Base-by-base conservation (phyloP, 2,113 vertebrate species). In the Trematocara stigmaticum region DNA sequence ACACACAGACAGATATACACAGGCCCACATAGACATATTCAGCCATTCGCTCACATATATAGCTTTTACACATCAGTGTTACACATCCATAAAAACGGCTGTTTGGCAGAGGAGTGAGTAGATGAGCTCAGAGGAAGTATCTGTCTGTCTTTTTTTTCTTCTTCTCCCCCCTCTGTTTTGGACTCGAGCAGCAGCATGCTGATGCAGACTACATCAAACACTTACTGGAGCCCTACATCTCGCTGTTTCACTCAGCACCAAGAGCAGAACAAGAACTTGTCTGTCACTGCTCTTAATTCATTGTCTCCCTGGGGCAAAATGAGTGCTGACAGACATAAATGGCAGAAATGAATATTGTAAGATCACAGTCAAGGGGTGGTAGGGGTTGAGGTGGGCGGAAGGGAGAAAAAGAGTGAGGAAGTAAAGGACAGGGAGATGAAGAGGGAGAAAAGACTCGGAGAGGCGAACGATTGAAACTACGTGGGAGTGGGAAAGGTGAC, bases 121-220 rank as follows among this genome's bases (percentile, higher is more conserved):
- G 86, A 95, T 93, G 94, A 94, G 91, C 94, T 94, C 93, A 95
- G 90, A 94, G 94, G 94, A 95, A 94, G 91, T 88, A 78, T 89
- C 79, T 76, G 84, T 81, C 86, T 87, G 42, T 78, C 53, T 83
- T 74, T 82, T 78, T 26, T 34, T 38, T 29, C 9, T 35, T 61
- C 31, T 52, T 29, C 56, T 34, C 9, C 3, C 26, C 31, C 29
- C 34, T 84, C 64, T 88, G 85, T 93, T 91, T 93, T 92, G 89
- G 82, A 84, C 87, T 88, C 45, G 55, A 91, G 86, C 78, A 88
- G 79, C 84, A 83, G 91, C 79, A 87, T 85, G 82, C 86, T 90
- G 90, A 94, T 88, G 82, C 81, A 52, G 87, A 85, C 87, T 52
- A 89, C 89, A 94, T 94, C 94, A 94, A 95, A 94, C 91, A 83